Base-by-base conservation (phyloP, 64 coral and sea anemone genomes). In the Pachyseris speciosa region DNA sequence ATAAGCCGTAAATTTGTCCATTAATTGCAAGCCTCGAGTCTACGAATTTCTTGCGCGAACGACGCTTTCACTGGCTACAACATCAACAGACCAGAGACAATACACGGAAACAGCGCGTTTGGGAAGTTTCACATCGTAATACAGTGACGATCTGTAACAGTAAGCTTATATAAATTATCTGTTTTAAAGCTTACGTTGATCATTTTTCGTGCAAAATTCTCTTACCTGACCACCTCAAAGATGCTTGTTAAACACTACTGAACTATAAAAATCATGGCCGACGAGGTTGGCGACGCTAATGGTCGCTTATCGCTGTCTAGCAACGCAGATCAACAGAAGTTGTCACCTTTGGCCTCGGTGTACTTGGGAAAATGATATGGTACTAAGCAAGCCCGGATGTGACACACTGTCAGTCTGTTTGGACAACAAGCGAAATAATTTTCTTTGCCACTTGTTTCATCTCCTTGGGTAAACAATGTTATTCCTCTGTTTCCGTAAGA, bases 241-340 rank as follows among this genome's bases (percentile, higher is more conserved):
- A 2, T 39, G 33, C 42, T 13, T 43, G 5, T 30, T 17, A 32
- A 76, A 76, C 6, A 10, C 7, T 15, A 30, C 5, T 58, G 22
- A 34, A n/a, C 22, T 26, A 28, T 61, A 34, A 63, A 41, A 61
- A 40, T 37, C 53, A 34, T 29, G 11, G 4, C 17, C 17, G 31
- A 27, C 27, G 20, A 13, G 20, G 34, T 10, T n/a, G 26, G 34
- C 16, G 31, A 50, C 20, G 20, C 32, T 36, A 19, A 7, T 16
- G 32, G 4, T 13, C 33, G 8, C 12, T 31, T 26, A 13, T 36
- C 7, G 9, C 51, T 57, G 33, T 61, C 77, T 81, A 63, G 77
- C 77, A 81, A 81, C 77, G 36, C 77, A 41, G 58, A 36, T 79
- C 47, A 79, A 81, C 34, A 81, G 25, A 24, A 40, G 25, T 19